phyloP scores from a whole-genome alignment of 2,113 vertebrate species.

The Acrocephalus kingi region DNA sequence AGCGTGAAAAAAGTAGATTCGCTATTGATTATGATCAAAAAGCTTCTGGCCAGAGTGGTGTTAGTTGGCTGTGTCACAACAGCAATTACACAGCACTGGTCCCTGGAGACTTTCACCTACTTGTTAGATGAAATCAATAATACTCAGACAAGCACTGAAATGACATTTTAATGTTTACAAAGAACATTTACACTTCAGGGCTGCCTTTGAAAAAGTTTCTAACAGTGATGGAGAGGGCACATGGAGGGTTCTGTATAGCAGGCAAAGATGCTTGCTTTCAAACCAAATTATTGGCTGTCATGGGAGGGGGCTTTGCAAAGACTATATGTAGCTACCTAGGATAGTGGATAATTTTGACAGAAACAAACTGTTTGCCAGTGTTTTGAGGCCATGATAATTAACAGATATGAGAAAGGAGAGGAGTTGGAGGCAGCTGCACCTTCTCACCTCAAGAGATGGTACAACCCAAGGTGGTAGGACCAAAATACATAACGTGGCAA shows the following conservation, averaged over 20 bases:
- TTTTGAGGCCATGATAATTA: background rate
- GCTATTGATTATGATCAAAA: constrained; percentile 61
- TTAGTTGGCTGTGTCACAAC: constrained; percentile 41
- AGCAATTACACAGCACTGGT: constrained; percentile 64
- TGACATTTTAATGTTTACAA: constrained; percentile 71
- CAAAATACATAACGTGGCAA: background rate
- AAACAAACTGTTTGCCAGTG: background rate
- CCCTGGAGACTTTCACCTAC: constrained; percentile 50
- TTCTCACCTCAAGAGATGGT: fast-evolving
- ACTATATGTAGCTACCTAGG: background rate
- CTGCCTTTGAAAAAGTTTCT: constrained; percentile 53
- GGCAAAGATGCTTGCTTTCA: background rate
- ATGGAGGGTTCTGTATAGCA: background rate
- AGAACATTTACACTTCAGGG: constrained; percentile 45
- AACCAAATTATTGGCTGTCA: background rate
- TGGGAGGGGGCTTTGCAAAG: background rate
- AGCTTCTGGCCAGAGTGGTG: background rate
- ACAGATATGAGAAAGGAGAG: background rate
- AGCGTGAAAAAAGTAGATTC: background rate
- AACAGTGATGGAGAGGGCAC: background rate
- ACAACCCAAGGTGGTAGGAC: background rate
- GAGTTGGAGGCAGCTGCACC: background rate
- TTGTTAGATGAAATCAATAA: constrained; percentile 76
- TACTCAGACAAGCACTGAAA: constrained; percentile 59
- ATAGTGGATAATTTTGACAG: background rate